Conservation (phyloP, 2,113 vertebrate genomes). For the Eurypyga helias region DNA sequence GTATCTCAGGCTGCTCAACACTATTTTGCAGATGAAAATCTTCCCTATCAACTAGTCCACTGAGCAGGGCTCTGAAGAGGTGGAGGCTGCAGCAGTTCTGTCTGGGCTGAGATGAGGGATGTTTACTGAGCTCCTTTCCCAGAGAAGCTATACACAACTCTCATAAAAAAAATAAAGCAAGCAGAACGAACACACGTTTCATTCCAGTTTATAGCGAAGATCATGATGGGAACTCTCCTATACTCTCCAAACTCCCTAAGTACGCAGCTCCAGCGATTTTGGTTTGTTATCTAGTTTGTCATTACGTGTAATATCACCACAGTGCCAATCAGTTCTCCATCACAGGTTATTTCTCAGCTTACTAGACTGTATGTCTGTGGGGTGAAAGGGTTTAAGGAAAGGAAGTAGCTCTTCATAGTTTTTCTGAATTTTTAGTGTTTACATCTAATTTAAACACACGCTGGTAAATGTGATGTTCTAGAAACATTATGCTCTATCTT, state of each 20-base stretch:
- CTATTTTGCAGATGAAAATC: background rate
- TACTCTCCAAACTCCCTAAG: background rate
- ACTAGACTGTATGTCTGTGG: background rate
- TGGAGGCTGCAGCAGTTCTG: background rate
- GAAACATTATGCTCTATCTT: background rate
- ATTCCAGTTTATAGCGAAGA: background rate
- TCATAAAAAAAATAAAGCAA: background rate
- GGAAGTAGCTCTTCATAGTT: background rate
- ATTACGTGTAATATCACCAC: no score
- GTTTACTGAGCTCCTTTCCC: no score
- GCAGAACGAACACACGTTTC: background rate
- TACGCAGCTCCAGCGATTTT: background rate
- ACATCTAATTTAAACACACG: background rate
- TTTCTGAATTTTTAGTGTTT: background rate
- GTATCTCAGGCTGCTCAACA: background rate
- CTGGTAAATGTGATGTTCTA: background rate
- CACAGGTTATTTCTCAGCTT: background rate
- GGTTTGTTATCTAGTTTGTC: background rate
- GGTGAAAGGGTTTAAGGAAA: background rate
- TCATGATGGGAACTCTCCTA: background rate
- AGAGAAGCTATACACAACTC: accelerated
- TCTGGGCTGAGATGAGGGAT: background rate
- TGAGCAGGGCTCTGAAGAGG: background rate
- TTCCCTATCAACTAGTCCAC: background rate
- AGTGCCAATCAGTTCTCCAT: background rate